Evolutionary conservation across 2,888 invertebrate genomes (phyloP), one percentile per base, ranked within the genome.

Genomic region (Microctonus hyperodae): DNA sequence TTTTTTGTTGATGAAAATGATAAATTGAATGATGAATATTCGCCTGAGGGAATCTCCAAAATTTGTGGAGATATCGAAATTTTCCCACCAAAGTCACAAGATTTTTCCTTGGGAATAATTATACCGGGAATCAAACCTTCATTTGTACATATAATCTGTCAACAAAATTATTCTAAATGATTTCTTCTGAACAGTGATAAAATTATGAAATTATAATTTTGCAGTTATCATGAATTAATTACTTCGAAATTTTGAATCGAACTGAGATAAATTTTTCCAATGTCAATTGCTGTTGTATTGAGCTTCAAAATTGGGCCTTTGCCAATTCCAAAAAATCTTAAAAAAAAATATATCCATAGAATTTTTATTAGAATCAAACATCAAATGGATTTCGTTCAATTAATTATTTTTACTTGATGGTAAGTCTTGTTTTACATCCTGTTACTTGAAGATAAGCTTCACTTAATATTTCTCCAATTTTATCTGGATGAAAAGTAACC

Each of bases 241-340:
- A 90, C 84, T 85, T 90, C 89, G 73, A 89, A 90, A 72, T 87
- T 84, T 75, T 90, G 89, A 22, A 81, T 79, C 20, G 88, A 87
- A 70, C 87, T 87, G 28, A 90, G 64, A 33, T 57, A 58, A 6
- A 64, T 25, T 16, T 22, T 57, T 20, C 28, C 44, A 13, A 62
- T 57, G 40, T 62, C 37, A n/a, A 69, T 65, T 7, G 62, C 35
- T 20, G 58, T 37, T 31, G 37, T 28, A 1, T 20, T 28, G 1
- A 55, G 40, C 13, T 60, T 37, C 1, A 67, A 40, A 7, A 25
- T 13, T 11, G 64, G 64, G 0, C 64, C 64, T 55, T 9, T 31
- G 0, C 25, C 22, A 13, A 50, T n/a, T 33, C 37, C 40, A 64
- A 23, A 31, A 20, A 64, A 57, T 10, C 44, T 48, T n/a, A 44